Evolutionary conservation across 2,113 vertebrate species (phyloP).

Genomic region (Odontophorus gujanensis): DNA sequence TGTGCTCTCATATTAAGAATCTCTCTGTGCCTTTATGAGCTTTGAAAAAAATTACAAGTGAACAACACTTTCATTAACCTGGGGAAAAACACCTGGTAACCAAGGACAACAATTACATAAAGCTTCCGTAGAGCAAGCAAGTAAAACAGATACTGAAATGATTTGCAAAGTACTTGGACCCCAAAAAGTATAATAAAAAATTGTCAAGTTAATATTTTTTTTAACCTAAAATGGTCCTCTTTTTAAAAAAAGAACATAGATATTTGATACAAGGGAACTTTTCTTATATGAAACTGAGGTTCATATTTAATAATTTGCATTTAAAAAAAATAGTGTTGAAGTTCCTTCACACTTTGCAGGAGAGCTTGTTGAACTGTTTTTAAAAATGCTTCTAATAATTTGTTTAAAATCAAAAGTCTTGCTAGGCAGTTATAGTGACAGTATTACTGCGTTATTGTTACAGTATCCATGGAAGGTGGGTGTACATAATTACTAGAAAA

Average conservation of each 20-base stretch:
- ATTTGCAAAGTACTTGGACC: neutral
- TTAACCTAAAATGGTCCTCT: neutral
- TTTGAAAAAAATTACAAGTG: neutral
- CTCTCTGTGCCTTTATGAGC: neutral
- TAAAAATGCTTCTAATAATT: neutral
- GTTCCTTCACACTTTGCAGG: neutral
- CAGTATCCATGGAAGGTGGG: neutral
- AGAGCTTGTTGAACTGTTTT: neutral
- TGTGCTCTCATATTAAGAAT: fast-evolving
- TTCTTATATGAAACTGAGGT: neutral
- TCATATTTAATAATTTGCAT: neutral
- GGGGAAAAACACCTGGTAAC: neutral
- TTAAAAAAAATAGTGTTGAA: neutral
- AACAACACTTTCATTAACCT: neutral
- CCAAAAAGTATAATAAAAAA: neutral
- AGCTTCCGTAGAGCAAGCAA: neutral
- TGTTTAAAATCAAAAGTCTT: neutral
- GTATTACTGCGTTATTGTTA: neutral
- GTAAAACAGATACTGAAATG: neutral
- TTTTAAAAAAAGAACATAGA: no score
- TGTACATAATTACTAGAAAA: neutral
- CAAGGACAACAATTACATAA: neutral
- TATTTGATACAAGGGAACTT: neutral
- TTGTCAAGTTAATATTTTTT: neutral
- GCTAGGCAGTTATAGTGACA: neutral